A percentile compares a stretch with the other conserved stretches of the same genome.
phyloP scores from a whole-genome alignment of 2,113 vertebrate genomes.

The Stegastes partitus region DNA sequence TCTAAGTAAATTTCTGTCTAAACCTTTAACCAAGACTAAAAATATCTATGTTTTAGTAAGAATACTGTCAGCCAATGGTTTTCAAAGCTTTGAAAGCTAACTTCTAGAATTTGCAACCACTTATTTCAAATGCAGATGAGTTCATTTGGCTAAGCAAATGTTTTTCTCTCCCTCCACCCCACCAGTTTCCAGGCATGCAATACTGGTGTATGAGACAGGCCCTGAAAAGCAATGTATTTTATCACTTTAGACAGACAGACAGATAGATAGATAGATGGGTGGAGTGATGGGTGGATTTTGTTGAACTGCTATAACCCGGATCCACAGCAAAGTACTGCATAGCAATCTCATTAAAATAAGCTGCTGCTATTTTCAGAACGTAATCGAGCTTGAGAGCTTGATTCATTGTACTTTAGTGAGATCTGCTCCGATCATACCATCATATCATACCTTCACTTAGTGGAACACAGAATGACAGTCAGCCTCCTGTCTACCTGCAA shows the following conservation, averaged over 20 bases:
- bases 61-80: not conserved
- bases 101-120: not conserved
- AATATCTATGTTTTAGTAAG: not conserved
- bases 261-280: slow-evolving; percentile 37
- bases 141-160: slow-evolving; percentile 63
- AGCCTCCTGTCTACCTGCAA: not conserved
- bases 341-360: slow-evolving; percentile 93
- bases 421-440: slow-evolving; percentile 55
- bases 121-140: slow-evolving; percentile 37
- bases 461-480: not conserved
- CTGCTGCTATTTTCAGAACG: slow-evolving; percentile 90
- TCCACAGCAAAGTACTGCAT: slow-evolving; percentile 52
- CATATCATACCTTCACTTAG: slow-evolving; percentile 26
- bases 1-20: slow-evolving; percentile 11
- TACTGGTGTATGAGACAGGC: not conserved
- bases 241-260: not conserved
- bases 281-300: slow-evolving; percentile 31
- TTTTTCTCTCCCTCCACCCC: slow-evolving; percentile 1
- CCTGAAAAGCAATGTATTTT: not conserved
- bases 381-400: slow-evolving; percentile 89
- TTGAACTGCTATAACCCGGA: slow-evolving; percentile 80
- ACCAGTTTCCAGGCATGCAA: not conserved
- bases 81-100: slow-evolving; percentile 5
- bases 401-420: slow-evolving; percentile 88
- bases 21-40: not conserved